Base-by-base conservation (phyloP, 1,140 invertebrate species). In the Panulirus ornatus region DNA sequence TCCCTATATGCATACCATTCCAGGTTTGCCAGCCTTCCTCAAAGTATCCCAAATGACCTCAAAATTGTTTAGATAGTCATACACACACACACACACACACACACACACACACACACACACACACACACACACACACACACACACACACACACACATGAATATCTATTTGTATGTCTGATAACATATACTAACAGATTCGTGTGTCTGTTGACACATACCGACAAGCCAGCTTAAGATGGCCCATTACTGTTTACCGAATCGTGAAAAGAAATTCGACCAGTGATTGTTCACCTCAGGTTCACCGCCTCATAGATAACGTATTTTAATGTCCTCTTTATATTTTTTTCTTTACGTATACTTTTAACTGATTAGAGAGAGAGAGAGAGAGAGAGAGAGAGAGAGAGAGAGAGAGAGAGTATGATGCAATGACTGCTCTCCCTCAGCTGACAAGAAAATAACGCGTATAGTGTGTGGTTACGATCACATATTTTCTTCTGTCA, bases 41-140 rank as follows among this genome's bases (percentile, higher is more conserved):
- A 47, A 30, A 19, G n/a, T 58, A 27, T 82, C 34, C 11, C 11
- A 34, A 14, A 16, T 8, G 5, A 27, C 47, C 16, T 36, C 16
- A 34, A 51, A 27, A 38, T 40, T 76, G 16, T 30, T n/a, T 79
- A 22, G 44, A n/a, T 47, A 34, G n/a, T 79, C 42, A 78, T 42
- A 30, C 34, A 30, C 34, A 16, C 71, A 34, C 71, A 73, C 71
- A 70, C 42, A 40, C 82, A 70, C 38, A 84, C 82, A 66, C 54
- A 84, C 83, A 84, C 83, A 73, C 83, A 71, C 83, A 73, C 83
- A 73, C 83, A 71, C 81, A 83, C 81, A 83, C 81, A 84, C 82
- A 84, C 82, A 71, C 58, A 84, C 82, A 84, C 82, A 84, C 82
- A 84, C 82, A 84, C 82, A 84, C 82, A 84, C 82, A 70, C 82